A percentile compares a stretch with the other conserved stretches of the same genome.
phyloP scores from a whole-genome alignment of 1,140 invertebrate genomes.

The Lepidotrigona ventralis region DNA sequence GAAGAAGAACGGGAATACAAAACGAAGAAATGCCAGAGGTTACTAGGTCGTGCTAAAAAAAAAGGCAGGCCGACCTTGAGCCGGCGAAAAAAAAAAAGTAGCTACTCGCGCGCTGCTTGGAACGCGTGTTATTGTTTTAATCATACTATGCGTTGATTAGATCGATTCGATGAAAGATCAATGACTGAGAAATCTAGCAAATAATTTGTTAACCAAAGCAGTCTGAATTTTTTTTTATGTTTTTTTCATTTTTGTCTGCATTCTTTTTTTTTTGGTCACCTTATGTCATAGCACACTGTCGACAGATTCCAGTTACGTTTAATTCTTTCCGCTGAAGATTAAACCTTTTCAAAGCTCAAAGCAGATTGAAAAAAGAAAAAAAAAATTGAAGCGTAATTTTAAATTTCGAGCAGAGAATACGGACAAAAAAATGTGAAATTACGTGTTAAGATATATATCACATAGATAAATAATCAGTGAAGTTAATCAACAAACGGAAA shows the following conservation, averaged over 20 bases:
- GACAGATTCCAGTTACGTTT: neutral
- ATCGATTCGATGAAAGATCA: neutral
- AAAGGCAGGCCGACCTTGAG: slow-evolving; percentile 8
- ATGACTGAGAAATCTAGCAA: neutral
- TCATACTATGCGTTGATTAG: neutral
- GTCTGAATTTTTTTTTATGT: neutral
- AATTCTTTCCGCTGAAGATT: neutral
- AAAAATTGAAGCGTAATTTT: neutral
- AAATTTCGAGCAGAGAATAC: neutral
- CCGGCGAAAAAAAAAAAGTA: neutral
- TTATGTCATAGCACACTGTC: neutral
- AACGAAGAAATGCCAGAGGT: slow-evolving; percentile 48
- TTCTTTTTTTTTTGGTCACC: neutral
- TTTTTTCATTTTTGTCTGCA: neutral
- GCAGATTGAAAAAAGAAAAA: too few relatives aligned
- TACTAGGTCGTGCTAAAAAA: slow-evolving; percentile 19
- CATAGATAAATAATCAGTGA: neutral
- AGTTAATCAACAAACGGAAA: neutral
- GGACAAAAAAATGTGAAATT: neutral
- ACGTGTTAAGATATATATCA: neutral
- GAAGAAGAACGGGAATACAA: neutral
- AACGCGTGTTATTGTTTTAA: slow-evolving; percentile 4
- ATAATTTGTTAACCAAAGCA: neutral
- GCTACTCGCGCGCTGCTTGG: neutral
- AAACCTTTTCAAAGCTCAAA: neutral